Evolutionary conservation across 2,113 vertebrate genomes (phyloP), one percentile per base, ranked within the genome.

Genomic region (Pomatostomus ruficeps): DNA sequence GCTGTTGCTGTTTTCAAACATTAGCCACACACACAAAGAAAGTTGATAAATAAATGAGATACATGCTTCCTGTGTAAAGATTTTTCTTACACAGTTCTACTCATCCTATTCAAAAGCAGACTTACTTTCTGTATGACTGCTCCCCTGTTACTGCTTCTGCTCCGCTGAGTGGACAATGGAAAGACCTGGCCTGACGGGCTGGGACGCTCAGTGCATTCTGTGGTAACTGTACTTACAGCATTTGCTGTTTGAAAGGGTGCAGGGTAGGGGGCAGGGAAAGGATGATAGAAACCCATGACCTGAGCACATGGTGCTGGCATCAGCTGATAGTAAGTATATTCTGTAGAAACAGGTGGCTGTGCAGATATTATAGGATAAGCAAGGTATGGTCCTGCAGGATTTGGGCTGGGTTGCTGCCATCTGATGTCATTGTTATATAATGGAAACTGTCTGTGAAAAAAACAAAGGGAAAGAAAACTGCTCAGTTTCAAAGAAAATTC

Each of bases 201-300:
- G 31, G 98, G 96, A 67, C 99, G 98, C 83, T 99, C 99, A 4
- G 96, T n/a, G 78, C 99, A 98, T 10, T 99, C 99, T 35, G 98
- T 48, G 26, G 98, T 97, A 14, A 99, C 97, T 10, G 99, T 71
- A 95, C 96, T 99, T 14, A 99, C 98, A 89, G 99, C 96, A 67
- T 95, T 98, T 12, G 98, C 89, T 71, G 98, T n/a, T 93, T 99
- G 99, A 67, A 99, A 98, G 12, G 99, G 98, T 18, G 98, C 97
- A 12, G 98, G 97, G 45, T 99, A 99, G 3, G 99, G 97, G 12
- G 98, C 63, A 61, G 98, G 98, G 76, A 99, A 99, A 58, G 99
- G 99, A 97, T 99, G 99, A 93, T 99, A 99, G 97, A 99, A 99
- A 82, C 99, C 99, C 99, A 99, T 99, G 80, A 99, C 98, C 55